A percentile compares a stretch with the other conserved stretches of the same genome.
These are phyloP conservation scores for Pseudonaja textilis DNA, from an alignment of 2,113 vertebrate species.

Conservation along the genomic window DNA sequence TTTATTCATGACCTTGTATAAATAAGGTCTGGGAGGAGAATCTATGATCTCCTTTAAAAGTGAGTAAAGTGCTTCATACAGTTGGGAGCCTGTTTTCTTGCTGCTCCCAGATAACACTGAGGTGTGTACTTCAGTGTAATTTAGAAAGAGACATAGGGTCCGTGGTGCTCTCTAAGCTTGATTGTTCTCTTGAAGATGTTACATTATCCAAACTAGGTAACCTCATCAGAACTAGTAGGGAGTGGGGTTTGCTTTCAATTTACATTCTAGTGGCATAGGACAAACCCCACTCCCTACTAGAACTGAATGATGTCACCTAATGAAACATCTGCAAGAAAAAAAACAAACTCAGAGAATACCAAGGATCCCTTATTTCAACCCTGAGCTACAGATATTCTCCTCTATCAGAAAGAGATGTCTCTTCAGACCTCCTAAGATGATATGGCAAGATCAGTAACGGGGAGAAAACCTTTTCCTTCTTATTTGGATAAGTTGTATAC, in stretches of 20 bases:
- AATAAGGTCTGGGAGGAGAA: neutral
- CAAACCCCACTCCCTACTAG: neutral
- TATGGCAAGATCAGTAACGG: neutral
- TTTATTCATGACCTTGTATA: neutral
- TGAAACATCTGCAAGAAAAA: neutral
- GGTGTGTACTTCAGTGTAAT: neutral
- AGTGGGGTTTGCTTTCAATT: neutral
- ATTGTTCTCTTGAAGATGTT: neutral
- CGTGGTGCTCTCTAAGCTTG: neutral
- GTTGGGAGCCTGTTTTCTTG: neutral
- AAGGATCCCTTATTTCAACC: neutral
- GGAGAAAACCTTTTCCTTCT: neutral
- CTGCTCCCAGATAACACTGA: neutral
- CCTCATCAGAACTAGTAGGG: neutral
- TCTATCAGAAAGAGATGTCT: neutral
- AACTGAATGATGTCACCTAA: neutral
- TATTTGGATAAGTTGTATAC: neutral
- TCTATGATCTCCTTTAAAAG: neutral
- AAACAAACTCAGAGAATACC: neutral
- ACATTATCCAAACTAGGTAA: neutral
- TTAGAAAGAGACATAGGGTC: neutral
- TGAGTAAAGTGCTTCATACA: neutral
- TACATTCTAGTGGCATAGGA: neutral
- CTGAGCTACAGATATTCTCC: neutral
- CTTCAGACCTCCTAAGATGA: neutral